Evolutionary conservation across 2,888 invertebrate genomes (phyloP), one percentile per base, ranked within the genome.

Genomic region (Copidosoma aretas): DNA sequence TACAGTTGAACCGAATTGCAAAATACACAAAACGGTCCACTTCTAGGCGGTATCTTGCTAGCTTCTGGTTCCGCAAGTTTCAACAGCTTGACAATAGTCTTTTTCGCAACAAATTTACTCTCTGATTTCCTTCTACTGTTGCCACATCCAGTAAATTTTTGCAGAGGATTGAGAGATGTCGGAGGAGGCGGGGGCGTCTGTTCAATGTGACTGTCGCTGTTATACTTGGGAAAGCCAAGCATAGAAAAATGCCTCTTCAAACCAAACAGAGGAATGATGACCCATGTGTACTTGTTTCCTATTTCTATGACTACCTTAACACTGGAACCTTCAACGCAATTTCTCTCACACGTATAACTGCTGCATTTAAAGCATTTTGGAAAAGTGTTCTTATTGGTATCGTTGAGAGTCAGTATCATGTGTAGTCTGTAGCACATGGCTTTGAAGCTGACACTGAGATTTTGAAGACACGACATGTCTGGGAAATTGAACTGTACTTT

Each of bases 231-330:
- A 64, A 84, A 80, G 41, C 82, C 84, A 68, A 84, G 83, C 73
- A 84, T 78, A 1, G 83, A 82, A 66, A 81, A 82, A 62, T 84
- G 84, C 57, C 83, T 77, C 49, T 78, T 78, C 14, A 84, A 71
- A 10, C 81, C 81, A 72, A 80, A 82, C 62, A 79, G 78, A 0
- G 84, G 83, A 10, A 81, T 81, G 61, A 84, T 80, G 8, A 84
- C 80, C 84, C 84, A 84, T 0, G 84, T 84, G 43, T 80, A 84
- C 70, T 84, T 85, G 64, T 84, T 84, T 25, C 84, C 84, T 65
- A 85, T 84, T 73, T 85, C 84, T 41, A 84, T 81, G 1, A 84
- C 84, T 32, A 84, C 81, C 75, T 84, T 82, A 5, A 80, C 78
- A 67, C 80, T 81, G 15, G 81, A 81, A 60, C 83, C 80, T 66